Conservation (phyloP, 2,797 vertebrate genomes). For the Semotilus atromaculatus region DNA sequence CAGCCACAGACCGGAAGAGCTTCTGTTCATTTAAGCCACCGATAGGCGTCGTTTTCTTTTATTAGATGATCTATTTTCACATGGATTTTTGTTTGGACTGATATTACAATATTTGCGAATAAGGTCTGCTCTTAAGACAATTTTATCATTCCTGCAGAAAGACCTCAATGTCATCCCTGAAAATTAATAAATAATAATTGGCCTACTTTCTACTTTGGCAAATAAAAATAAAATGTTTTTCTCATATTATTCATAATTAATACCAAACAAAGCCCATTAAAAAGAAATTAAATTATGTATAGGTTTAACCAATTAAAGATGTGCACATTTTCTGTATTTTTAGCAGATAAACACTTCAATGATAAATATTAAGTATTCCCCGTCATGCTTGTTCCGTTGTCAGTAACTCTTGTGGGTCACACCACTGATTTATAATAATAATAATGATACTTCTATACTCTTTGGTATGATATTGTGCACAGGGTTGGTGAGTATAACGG, state of each 20-base stretch:
- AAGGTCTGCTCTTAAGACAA: background rate
- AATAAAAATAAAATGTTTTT: fast-evolving
- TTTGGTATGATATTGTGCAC: too few species aligned
- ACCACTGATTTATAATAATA: too few species aligned
- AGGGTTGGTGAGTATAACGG: too few species aligned
- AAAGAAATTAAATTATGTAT: too few species aligned
- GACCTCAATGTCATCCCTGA: background rate
- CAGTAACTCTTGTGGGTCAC: background rate
- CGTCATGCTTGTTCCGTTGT: background rate
- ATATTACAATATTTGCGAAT: background rate
- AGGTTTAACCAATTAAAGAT: too few species aligned
- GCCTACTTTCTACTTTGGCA: background rate
- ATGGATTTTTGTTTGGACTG: background rate
- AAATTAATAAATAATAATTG: background rate
- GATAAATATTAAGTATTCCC: background rate
- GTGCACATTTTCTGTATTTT: background rate
- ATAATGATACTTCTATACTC: too few species aligned
- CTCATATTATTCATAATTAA: background rate
- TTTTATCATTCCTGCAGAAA: background rate
- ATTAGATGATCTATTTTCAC: background rate
- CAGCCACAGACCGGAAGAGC: background rate
- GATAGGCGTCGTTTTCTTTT: background rate
- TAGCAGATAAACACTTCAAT: background rate
- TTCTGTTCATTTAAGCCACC: background rate
- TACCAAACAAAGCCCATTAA: too few species aligned